Evolutionary conservation across 2,797 vertebrate genomes (phyloP).

Genomic region (Squalus acanthias): DNA sequence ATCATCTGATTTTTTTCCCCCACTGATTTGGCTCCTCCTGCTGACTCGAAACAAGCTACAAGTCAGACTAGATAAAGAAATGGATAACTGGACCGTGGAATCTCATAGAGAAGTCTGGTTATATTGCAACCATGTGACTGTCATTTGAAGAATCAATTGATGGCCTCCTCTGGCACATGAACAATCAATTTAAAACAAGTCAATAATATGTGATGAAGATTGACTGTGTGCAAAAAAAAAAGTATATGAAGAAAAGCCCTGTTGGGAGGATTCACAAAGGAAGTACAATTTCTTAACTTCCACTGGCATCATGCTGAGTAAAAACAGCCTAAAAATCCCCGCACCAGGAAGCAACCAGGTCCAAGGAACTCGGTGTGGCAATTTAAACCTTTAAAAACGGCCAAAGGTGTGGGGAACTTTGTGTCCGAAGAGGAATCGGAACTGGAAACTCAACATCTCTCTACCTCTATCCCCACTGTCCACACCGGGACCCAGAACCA

Average conservation of each 20-base stretch:
- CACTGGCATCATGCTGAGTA: neutral
- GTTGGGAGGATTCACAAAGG: neutral
- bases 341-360: neutral
- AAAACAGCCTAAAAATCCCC: neutral
- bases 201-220: neutral
- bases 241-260: no score
- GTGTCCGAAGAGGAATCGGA: no score
- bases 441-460: neutral
- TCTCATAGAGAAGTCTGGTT: neutral
- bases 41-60: neutral
- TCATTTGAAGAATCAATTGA: neutral
- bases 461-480: neutral
- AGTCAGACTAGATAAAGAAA: neutral
- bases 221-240: neutral
- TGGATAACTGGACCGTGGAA: neutral
- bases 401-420: neutral
- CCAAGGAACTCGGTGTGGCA: neutral
- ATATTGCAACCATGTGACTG: neutral
- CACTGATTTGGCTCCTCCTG: neutral
- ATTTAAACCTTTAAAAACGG: neutral
- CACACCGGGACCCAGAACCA: neutral
- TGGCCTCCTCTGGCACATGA: neutral
- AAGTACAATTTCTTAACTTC: neutral
- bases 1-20: neutral
- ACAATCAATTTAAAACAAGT: neutral